phyloP scores from a whole-genome alignment of 2,113 vertebrate species.

The Pituophis catenifer region DNA sequence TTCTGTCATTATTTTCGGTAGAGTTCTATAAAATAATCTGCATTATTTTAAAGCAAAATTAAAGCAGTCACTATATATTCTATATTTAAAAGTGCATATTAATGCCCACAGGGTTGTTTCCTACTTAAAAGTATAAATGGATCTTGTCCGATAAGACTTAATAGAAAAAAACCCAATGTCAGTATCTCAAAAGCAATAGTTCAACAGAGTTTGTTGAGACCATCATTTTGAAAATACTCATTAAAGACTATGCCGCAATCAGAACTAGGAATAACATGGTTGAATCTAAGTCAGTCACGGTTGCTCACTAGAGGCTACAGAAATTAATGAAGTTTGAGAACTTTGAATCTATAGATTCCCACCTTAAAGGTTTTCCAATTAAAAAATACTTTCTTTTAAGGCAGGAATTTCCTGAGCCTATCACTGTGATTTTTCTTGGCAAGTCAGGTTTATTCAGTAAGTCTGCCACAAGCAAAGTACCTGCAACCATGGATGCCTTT shows the following conservation, averaged over 20 bases:
- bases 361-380: neutral
- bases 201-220: neutral
- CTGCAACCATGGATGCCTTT: neutral
- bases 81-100: neutral
- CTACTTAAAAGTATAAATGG: neutral
- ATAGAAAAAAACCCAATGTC: neutral
- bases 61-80: neutral
- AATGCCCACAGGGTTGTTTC: neutral
- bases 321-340: neutral
- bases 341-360: neutral
- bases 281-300: neutral
- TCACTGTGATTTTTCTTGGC: neutral
- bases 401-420: neutral
- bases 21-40: neutral
- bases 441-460: neutral
- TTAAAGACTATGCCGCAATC: neutral
- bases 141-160: neutral
- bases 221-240: neutral
- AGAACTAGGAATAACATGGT: neutral
- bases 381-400: neutral
- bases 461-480: neutral
- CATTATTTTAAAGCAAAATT: neutral
- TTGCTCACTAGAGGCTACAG: neutral
- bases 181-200: neutral
- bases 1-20: neutral